Base-by-base conservation (phyloP, 1,140 invertebrate species). In the Megathymus violae region DNA sequence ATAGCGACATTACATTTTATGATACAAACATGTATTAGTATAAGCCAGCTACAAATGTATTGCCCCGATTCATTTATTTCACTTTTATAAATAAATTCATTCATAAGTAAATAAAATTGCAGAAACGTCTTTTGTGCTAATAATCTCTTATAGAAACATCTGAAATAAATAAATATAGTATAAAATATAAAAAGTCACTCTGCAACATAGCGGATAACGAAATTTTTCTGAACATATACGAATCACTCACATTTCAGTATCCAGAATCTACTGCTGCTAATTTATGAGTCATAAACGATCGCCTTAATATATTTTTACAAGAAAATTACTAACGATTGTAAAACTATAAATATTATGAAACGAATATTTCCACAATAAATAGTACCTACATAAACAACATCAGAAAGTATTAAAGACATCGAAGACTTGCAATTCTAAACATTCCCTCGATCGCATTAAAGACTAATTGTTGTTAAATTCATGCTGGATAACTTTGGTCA, bases 111-210 rank as follows among this genome's bases (percentile, higher is more conserved):
- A 88, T 82, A 86, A 87, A 82, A 76, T 80, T 47, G 67, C 59
- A 76, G 67, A 69, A 85, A 78, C 86, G 85, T 89, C 81, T 88
- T 89, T 89, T 88, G 85, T 89, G 87, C 84, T 83, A n/a, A 78
- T 72, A 77, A 46, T 48, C 63, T 67, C 74, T 70, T 81, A 85
- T 68, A 65, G 77, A 74, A 77, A 75, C 78, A 80, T 78, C 74
- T 76, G 71, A 58, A 78, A 84, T 82, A 83, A 82, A 85, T 81
- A 81, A 64, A 76, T 65, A 74, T 68, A 69, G 60, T 68, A 62
- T 59, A 69, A 64, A 62, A 69, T 65, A 69, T 69, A 68, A 68
- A 62, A 62, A 62, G 44, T 56, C 50, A 74, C 67, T 67, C 63
- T 25, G 71, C 66, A 68, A 73, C 51, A 62, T 36, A 62, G 63